Base-by-base conservation (phyloP, 1,140 invertebrate species). In the Globodera rostochiensis region DNA sequence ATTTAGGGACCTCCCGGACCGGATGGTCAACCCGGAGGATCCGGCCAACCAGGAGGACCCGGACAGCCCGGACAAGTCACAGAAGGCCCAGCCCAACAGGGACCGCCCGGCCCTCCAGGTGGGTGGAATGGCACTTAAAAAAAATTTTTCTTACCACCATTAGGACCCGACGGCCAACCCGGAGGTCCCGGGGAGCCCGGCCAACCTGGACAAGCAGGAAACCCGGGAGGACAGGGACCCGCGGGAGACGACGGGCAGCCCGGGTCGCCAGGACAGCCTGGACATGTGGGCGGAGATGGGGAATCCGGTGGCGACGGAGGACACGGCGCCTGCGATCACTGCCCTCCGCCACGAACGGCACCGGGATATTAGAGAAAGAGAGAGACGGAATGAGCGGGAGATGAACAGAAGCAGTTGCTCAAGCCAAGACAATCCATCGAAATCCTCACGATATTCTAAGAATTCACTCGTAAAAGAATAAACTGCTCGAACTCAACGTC, bases 271-370 rank as follows among this genome's bases (percentile, higher is more conserved):
- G 80, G 79, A 81, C 25, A 70, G 13, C 69, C 78, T 19, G 79
- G 78, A 21, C 21, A 46, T 8, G 9, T 46, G 19, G 74, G 80
- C 13, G 11, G 19, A 70, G 74, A 57, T 11, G 80, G 80, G 19
- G 13, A 67, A 3, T 47, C 70, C 8, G 80, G 80, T 36, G 15
- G 25, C 67, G 80, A 81, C 70, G 79, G 79, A 19, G 71, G 45
- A 69, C 79, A 77, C 80, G 86, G 86, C 80, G 83, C 76, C 84
- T 82, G 86, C 50, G 74, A 87, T 73, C 83, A 86, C 83, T 81
- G 66, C 66, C 74, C 79, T 82, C 57, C 87, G 84, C 53, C 82
- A 70, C 13, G 53, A 77, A 79, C 76, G 74, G 80, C 73, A 64
- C 82, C 74, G 76, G 82, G 76, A 45, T 88, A 81, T 53, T 81